Evolutionary conservation across 2,797 vertebrate genomes (phyloP).

Genomic region (Rhynchonycteris naso): DNA sequence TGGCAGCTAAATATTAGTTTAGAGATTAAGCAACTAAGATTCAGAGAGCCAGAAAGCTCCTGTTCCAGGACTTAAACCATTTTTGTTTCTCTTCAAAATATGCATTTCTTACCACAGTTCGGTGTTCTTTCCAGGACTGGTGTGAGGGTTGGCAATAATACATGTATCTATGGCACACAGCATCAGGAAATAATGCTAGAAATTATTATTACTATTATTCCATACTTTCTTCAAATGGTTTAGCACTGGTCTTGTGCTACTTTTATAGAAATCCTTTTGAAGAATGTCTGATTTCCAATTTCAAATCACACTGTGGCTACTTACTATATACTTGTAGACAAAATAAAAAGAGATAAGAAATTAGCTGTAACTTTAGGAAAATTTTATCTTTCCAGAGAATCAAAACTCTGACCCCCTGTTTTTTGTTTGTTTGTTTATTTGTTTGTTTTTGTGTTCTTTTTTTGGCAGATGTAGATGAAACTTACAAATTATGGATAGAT

Average conservation of each 20-base stretch:
- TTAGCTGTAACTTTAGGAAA: not conserved
- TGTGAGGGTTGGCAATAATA: not conserved
- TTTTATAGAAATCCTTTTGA: slow-evolving; percentile 12
- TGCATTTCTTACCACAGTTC: not conserved
- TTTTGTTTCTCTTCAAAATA: not conserved
- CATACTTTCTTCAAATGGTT: not conserved
- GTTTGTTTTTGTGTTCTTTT: too few relatives aligned
- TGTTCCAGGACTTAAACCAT: not conserved
- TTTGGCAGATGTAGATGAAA: not conserved
- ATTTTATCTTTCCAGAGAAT: not conserved
- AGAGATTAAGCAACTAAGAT: not conserved
- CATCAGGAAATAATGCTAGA: not conserved
- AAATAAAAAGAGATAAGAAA: not conserved
- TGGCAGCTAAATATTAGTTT: not conserved
- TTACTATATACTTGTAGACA: not conserved
- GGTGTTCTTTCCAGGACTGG: not conserved
- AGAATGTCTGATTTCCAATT: not conserved
- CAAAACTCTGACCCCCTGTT: not conserved
- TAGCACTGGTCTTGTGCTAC: not conserved
- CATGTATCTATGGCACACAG: not conserved
- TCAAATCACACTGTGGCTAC: not conserved
- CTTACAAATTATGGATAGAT: not conserved
- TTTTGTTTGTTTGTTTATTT: too few relatives aligned
- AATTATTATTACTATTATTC: not conserved
- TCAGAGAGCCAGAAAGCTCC: not conserved